Conservation (phyloP, 2,797 vertebrate genomes). For the Cossypha dichroa region DNA sequence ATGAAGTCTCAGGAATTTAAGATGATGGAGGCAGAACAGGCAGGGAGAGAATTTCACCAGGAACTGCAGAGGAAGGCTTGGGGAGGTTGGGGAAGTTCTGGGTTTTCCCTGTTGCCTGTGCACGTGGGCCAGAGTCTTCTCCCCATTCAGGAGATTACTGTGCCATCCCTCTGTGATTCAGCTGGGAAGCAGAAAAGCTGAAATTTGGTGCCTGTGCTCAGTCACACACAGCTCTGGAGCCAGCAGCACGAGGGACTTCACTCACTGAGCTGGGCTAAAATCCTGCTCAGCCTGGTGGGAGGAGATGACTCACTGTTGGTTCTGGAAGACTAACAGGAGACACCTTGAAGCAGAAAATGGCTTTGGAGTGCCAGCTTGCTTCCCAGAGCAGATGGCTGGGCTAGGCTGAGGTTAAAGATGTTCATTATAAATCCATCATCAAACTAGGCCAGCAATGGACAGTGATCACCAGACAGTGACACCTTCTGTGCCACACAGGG, state of each 20-base stretch:
- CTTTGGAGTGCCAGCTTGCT: constrained; percentile 27
- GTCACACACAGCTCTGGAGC: background rate
- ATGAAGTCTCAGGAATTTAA: background rate
- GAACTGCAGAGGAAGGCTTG: background rate
- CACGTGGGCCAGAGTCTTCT: background rate
- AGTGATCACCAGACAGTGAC: background rate
- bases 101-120: background rate
- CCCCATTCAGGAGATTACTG: background rate
- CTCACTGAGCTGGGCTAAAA: background rate
- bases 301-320: background rate
- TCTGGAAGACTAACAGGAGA: background rate
- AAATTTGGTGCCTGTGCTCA: background rate
- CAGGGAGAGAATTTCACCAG: background rate
- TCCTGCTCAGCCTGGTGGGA: background rate
- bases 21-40: background rate
- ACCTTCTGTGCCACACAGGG: background rate
- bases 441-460: constrained; percentile 30
- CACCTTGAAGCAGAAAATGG: constrained; percentile 45
- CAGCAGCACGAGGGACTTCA: background rate
- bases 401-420: constrained; percentile 35
- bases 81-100: background rate
- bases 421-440: constrained; percentile 43
- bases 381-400: constrained; percentile 56
- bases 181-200: background rate
- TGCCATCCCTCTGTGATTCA: background rate